Percentiles rank a stretch among this genome's conserved stretches.
These are phyloP conservation scores for Merluccius polli DNA, from an alignment of 2,797 vertebrate genomes.

Conservation along the genomic window DNA sequence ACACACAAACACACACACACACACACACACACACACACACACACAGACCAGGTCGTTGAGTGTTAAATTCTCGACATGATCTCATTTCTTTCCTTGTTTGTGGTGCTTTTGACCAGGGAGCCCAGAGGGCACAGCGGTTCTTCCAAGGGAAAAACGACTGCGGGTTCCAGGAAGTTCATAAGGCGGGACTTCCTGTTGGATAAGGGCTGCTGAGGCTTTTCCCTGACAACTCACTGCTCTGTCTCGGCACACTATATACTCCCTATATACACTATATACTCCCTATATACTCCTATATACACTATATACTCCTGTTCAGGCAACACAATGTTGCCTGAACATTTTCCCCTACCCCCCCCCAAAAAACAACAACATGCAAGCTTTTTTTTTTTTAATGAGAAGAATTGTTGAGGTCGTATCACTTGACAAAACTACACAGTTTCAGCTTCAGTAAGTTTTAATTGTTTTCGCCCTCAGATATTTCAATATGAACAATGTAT, in stretches of 20 bases:
- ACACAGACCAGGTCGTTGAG: slow-evolving; percentile 21
- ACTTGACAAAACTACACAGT: too few relatives aligned
- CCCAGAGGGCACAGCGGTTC: slow-evolving; percentile 82
- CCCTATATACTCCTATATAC: too few relatives aligned
- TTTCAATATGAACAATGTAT: too few relatives aligned
- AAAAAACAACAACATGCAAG: too few relatives aligned
- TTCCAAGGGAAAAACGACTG: slow-evolving; percentile 86
- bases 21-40: slow-evolving; percentile 28
- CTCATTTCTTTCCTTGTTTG: slow-evolving; percentile 39
- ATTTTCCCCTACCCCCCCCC: too few relatives aligned
- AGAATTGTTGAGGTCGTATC: too few relatives aligned
- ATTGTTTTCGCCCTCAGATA: too few relatives aligned
- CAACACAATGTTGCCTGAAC: too few relatives aligned
- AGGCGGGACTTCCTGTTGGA: slow-evolving; percentile 88
- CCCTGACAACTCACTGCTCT: slow-evolving; percentile 79
- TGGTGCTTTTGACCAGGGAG: slow-evolving; percentile 71
- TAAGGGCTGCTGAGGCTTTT: slow-evolving; percentile 83
- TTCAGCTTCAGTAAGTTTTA: too few relatives aligned
- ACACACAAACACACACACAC: neutral
- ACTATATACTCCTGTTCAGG: too few relatives aligned
- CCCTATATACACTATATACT: neutral
- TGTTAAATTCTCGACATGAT: slow-evolving; percentile 39
- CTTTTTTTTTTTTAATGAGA: too few relatives aligned
- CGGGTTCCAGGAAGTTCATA: slow-evolving; percentile 92
- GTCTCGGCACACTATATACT: neutral